Conservation (phyloP, 2,797 vertebrate species). For the Numenius phaeopus region DNA sequence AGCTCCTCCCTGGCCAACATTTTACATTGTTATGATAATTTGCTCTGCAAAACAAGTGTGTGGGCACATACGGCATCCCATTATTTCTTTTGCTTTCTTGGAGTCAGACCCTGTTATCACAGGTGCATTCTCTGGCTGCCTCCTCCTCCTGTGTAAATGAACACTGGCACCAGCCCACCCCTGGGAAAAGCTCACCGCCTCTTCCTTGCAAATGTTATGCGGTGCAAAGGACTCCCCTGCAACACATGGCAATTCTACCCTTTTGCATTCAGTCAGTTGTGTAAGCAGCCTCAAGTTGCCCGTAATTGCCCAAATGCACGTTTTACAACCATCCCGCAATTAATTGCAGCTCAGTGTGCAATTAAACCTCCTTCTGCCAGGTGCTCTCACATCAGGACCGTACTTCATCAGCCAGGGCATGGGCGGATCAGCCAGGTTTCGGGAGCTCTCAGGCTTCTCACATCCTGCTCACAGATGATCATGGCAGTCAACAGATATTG, state of each 20-base stretch:
- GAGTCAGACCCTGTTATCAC: not conserved
- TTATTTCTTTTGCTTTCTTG: not conserved
- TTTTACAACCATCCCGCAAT: constrained; percentile 11
- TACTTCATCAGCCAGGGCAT: not conserved
- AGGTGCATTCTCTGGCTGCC: constrained; percentile 26
- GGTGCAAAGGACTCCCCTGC: not conserved
- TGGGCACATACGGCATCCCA: not conserved
- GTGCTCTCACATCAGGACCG: not conserved
- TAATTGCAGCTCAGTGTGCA: constrained; percentile 31
- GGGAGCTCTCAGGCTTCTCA: not conserved
- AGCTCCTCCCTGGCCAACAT: not conserved
- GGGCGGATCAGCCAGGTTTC: not conserved
- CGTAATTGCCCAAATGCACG: not conserved
- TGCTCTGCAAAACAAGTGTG: not conserved
- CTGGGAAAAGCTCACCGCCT: not conserved
- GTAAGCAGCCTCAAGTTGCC: not conserved
- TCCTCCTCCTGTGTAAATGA: not conserved
- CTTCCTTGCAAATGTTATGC: not conserved
- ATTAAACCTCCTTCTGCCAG: constrained; percentile 46
- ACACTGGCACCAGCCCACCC: not conserved
- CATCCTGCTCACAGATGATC: not conserved
- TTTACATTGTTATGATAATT: constrained; percentile 30
- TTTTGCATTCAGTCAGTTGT: not conserved
- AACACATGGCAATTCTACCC: not conserved
- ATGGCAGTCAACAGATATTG: not conserved